Evolutionary conservation across 2,888 invertebrate genomes (phyloP), one percentile per base, ranked within the genome.

Genomic region (Phymatocera aterrima): DNA sequence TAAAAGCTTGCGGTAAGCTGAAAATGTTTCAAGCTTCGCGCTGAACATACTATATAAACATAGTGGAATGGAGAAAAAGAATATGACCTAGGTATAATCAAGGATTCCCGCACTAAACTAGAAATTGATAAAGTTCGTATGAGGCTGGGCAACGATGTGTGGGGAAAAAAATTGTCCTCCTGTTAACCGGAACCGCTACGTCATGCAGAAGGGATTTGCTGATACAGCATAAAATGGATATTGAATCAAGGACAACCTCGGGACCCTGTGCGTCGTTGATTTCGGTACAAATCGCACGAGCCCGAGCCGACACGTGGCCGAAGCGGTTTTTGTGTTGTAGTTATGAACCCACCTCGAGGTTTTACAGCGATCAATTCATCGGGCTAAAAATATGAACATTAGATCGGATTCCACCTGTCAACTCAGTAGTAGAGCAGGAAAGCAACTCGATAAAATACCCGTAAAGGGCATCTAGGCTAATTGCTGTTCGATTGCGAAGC

Each of bases 401-500:
- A 28, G 12, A 28, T 57, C 15, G 5, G 8, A 64, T 34, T 64
- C 21, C 8, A 37, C 6, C 61, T 64, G 61, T 37, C 37, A 64
- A 12, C 37, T 64, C 3, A 37, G 6, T 64, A 18, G 3, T 18
- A 18, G 37, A 64, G n/a, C 37, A n/a, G 37, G 61, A 37, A 64
- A 64, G 37, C 61, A 64, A 64, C 37, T 8, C 61, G 15, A 24
- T 57, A 3, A 28, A 4, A 28, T 15, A 57, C 57, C 57, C 57
- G 4, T 28, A 12, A 57, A 24, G 15, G 28, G 15, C 28, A 57
- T 57, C 57, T 24, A 28, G 12, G 51, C 54, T 68, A 70, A 80
- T 81, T 79, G 64, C 54, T 64, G n/a, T 80, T 80, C 78, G 77
- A 79, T 77, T 70, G 31, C 48, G 79, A 80, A 54, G 68, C 75